Base-by-base conservation (phyloP, 2,888 invertebrate species). In the Drosophila mayaguana region DNA sequence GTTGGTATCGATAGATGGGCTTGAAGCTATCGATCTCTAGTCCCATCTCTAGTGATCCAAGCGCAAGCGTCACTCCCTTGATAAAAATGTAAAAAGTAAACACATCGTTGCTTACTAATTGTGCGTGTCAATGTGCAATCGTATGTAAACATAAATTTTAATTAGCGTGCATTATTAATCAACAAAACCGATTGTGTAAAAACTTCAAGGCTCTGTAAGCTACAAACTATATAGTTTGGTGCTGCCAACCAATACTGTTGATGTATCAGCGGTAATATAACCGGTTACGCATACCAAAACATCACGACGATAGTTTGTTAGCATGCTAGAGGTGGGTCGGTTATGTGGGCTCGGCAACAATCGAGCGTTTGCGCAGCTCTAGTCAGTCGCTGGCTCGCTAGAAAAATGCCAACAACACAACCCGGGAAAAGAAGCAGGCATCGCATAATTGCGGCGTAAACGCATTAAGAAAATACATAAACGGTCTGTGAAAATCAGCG, bases 391-490 rank as follows among this genome's bases (percentile, higher is more conserved):
- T 68, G 72, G 72, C 80, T 80, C 64, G 42, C 77, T 79, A 79
- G 75, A 75, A 87, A 84, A 86, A 83, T 88, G 83, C 83, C 88
- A 84, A 83, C 86, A 80, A 83, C 76, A 84, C 88, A 83, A 71
- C 70, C 78, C 78, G 72, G 67, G 50, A 56, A 72, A 61, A 68
- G 38, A 72, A 63, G 40, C 63, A 65, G 72, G 75, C 75, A 79
- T 61, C 63, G 76, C 63, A 79, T 79, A 79, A 79, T 72, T 72
- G 77, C 79, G 75, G 78, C 77, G 73, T 77, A 64, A 78, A 77
- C 78, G 74, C 51, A 57, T 48, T 18, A 55, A 66, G 56, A 38
- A 68, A 62, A 60, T 62, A 73, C 50, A 66, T 53, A 11, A 63
- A 76, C 80, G 65, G 78, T 80, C 59, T 65, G 77, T 76, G 67